Percentiles rank a stretch among this genome's conserved stretches.
Conservation (phyloP, 2,113 vertebrate species). For the Trinectes maculatus region DNA sequence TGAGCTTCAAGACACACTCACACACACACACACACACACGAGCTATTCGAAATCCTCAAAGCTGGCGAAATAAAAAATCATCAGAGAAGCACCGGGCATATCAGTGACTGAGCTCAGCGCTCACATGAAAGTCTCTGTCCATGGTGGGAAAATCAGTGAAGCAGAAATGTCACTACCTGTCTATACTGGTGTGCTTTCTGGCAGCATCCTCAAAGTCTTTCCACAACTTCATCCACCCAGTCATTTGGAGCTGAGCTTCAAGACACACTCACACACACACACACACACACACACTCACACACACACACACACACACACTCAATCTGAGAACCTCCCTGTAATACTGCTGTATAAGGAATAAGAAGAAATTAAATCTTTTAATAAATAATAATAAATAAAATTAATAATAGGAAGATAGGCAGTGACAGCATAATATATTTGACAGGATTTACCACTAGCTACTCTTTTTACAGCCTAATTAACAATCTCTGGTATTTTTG, state of each 20-base stretch:
- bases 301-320: conserved; percentile 3
- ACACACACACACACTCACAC: background rate
- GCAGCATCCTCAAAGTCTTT: conserved; percentile 53
- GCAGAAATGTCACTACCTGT: conserved; percentile 63
- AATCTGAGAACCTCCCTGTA: conserved; percentile 1
- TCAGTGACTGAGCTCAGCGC: conserved; percentile 53
- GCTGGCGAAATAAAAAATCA: conserved; percentile 63
- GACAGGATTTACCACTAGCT: no score
- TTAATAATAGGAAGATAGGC: background rate
- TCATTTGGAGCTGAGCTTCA: conserved; percentile 36
- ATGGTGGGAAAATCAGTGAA: conserved; percentile 50
- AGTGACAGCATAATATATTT: background rate
- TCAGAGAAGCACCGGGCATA: conserved; percentile 46
- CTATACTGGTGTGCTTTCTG: conserved; percentile 42
- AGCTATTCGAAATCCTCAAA: conserved; percentile 66
- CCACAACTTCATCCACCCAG: conserved; percentile 21
- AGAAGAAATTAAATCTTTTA: background rate
- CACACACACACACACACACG: conserved; percentile 22
- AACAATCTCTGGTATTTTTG: background rate
- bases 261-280: conserved; percentile 12
- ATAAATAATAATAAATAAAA: conserved; percentile 18
- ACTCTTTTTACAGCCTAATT: conserved; percentile 7
- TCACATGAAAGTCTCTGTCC: conserved; percentile 61
- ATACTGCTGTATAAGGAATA: background rate
- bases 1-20: conserved; percentile 16